These are phyloP conservation scores for Microctonus brassicae DNA, from an alignment of 2,888 invertebrate genomes.

Conservation along the genomic window DNA sequence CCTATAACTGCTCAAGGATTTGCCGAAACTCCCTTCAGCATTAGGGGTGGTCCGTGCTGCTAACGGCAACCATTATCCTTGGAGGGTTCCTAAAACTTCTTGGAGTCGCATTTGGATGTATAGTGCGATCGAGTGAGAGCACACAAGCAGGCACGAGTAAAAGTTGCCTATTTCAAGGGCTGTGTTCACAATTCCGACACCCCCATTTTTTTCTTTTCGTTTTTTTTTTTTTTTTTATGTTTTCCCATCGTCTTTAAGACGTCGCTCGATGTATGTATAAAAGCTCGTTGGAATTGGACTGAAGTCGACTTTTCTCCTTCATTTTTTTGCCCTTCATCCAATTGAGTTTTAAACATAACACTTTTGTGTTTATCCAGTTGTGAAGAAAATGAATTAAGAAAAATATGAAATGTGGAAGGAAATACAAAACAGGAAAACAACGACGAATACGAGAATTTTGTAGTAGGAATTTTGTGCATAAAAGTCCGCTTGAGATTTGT, in stretches of 20 bases:
- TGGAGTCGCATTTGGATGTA: background rate
- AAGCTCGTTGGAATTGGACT: conserved; percentile 21
- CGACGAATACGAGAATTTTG: no score
- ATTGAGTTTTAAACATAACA: conserved; percentile 10
- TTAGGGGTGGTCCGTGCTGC: conserved; percentile 34
- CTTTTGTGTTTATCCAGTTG: conserved; percentile 2
- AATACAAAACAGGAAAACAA: background rate
- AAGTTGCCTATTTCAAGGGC: conserved; percentile 3
- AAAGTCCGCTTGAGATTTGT: no score
- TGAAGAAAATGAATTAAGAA: background rate
- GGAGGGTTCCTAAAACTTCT: conserved; percentile 33
- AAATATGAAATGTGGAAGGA: background rate
- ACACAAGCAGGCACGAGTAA: background rate
- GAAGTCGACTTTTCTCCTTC: background rate
- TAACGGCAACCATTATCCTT: conserved; percentile 46
- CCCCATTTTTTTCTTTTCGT: background rate
- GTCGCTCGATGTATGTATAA: conserved; percentile 9
- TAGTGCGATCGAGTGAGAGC: background rate
- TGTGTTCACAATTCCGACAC: background rate
- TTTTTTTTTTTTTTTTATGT: background rate
- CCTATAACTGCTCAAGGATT: conserved; percentile 19
- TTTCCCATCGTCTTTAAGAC: conserved; percentile 7
- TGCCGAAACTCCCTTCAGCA: conserved; percentile 29
- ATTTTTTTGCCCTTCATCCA: background rate
- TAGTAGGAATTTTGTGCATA: no score